Base-by-base conservation (phyloP, 2,797 vertebrate genomes). In the Helicolenus hilgendorfi region DNA sequence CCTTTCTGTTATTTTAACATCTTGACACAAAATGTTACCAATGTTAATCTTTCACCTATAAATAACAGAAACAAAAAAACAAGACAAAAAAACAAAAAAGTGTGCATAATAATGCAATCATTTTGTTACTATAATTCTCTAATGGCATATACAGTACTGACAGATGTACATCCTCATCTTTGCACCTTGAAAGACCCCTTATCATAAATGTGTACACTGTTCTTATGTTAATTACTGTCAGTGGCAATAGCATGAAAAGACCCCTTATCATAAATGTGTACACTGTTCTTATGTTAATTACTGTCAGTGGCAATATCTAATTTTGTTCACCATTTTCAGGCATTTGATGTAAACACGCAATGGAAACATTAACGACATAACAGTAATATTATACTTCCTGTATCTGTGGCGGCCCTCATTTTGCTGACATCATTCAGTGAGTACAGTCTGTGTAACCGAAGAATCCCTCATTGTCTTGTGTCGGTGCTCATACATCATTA, bases 381-480 rank as follows among this genome's bases (percentile, higher is more conserved):
- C 24, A n/a, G 77, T 82, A 72, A 87, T 15, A 76, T 10, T 60
- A 70, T 20, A 64, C 70, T 29, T 64, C 36, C 55, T 65, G 2
- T 65, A 22, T 35, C 1, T 49, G 36, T 64, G 67, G 55, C 24
- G 53, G 10, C 41, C 63, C 58, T 71, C 8, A 22, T 33, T 67
- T 62, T 11, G 58, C 18, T 33, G 67, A 82, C 78, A 26, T 71
- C 71, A 33, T 20, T 63, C 24, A 38, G 58, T 63, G 69, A 71
- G 45, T 18, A 1, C 26, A 55, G 55, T 27, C 63, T 65, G 11
- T 27, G 56, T 18, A 2, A 11, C 79, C 69, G 70, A 63, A 79
- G 22, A 79, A 87, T 33, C 3, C 22, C 85, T 89, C 90, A 70
- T 24, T 53, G 27, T 14, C 31, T 38, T 45, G 63, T 62, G 20